Evolutionary conservation across 2,797 vertebrate genomes (phyloP).

Genomic region (Scleropages formosus): DNA sequence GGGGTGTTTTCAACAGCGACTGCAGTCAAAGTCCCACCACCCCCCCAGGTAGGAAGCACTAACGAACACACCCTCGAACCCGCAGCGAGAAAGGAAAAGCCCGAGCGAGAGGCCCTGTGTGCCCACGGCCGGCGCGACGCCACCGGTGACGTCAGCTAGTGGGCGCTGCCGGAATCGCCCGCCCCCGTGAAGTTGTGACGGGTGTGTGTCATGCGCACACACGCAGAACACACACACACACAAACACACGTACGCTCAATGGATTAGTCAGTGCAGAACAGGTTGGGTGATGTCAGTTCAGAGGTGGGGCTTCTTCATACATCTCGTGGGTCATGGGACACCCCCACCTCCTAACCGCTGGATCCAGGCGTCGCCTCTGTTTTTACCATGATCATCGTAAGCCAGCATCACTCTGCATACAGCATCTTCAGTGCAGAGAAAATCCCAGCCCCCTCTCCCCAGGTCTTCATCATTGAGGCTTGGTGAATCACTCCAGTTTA

Average conservation of each 20-base stretch:
- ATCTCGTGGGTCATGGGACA: no score
- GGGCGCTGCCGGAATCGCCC: slow-evolving; percentile 51
- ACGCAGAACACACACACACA: background rate
- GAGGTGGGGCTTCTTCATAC: no score
- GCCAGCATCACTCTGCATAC: no score
- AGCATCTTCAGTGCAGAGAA: no score
- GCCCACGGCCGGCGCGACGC: slow-evolving; percentile 36
- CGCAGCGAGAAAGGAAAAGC: slow-evolving; percentile 26
- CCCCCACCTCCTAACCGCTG: no score
- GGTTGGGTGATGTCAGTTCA: no score
- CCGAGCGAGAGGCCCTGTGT: slow-evolving; percentile 22
- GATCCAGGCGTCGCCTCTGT: no score
- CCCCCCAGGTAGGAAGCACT: background rate
- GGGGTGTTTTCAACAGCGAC: background rate
- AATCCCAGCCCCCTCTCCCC: no score
- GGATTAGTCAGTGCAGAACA: no score
- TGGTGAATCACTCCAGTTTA: no score
- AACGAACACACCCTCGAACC: background rate
- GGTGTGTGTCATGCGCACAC: background rate
- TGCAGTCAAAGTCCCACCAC: background rate
- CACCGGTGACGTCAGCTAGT: slow-evolving; percentile 52
- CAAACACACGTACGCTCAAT: background rate
- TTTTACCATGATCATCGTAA: no score
- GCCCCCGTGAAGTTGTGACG: slow-evolving; percentile 36
- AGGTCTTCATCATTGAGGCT: no score